phyloP scores from a whole-genome alignment of 2,113 vertebrate species.

The Cichladusa arquata region DNA sequence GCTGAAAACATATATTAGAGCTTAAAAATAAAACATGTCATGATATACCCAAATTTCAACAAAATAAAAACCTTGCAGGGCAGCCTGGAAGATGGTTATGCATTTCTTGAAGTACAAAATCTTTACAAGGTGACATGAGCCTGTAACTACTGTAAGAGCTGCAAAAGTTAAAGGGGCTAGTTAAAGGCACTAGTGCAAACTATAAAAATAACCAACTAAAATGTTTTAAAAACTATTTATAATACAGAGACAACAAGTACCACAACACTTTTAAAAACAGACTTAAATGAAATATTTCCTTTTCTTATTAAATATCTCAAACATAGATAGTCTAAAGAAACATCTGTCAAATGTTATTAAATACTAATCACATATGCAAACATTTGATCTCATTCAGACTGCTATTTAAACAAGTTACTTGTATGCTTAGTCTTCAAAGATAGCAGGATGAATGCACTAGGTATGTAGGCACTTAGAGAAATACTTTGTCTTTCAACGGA shows the following conservation, averaged over 20 bases:
- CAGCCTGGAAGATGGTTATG: neutral
- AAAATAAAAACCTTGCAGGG: neutral
- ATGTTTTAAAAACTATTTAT: neutral
- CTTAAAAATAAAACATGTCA: neutral
- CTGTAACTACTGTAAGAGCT: neutral
- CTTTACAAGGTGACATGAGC: neutral
- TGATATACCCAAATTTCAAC: neutral
- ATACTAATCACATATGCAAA: neutral
- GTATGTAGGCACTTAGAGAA: neutral
- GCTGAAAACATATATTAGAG: neutral
- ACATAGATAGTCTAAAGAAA: neutral
- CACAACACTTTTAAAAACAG: neutral
- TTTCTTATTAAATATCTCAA: neutral
- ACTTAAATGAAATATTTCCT: neutral
- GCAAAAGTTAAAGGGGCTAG: neutral
- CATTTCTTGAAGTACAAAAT: neutral
- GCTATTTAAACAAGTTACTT: neutral
- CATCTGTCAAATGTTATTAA: neutral
- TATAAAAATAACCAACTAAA: neutral
- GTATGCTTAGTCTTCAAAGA: neutral
- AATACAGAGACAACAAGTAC: neutral
- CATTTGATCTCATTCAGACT: neutral
- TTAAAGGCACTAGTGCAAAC: neutral
- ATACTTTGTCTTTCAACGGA: neutral
- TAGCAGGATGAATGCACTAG: neutral